Base-by-base conservation (phyloP, 2,888 invertebrate species). In the Orchesella flavescens region DNA sequence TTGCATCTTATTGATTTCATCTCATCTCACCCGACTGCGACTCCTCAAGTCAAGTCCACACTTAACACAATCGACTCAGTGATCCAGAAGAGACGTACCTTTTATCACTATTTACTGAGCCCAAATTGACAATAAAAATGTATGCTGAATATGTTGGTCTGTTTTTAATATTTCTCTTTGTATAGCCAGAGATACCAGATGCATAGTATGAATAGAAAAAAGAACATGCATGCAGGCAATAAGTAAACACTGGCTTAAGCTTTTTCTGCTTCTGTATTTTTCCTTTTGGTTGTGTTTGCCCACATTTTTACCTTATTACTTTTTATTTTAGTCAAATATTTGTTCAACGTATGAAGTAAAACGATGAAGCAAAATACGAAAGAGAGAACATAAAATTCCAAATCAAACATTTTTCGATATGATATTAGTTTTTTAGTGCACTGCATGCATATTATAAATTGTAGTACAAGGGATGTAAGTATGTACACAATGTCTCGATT, bases 401-500 rank as follows among this genome's bases (percentile, higher is more conserved):
- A 80, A 80, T 80, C 79, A 80, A 80, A 80, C 79, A 80, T 65
- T 34, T n/a, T 34, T 80, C 23, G 78, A 69, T 61, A 77, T 59
- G 55, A 57, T 71, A 78, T 66, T 34, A 34, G 34, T 34, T 34
- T 34, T 34, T 34, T 34, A 34, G 3, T 34, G 34, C 34, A 34
- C 34, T 19, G 15, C 66, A 34, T 24, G 17, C 12, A 15, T n/a
- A 46, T n/a, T 46, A 46, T 13, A n/a, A 44, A 44, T 46, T 34
- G 24, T 79, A 69, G 63, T 71, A 63, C 69, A 59, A 15, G 21
- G 43, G 68, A 24, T 73, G 49, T 63, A 17, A 9, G 53, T 19
- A 43, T 34, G 69, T 77, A 34, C 49, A 61, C 24, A 63, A 63
- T 24, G 44, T 69, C 23, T 55, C 34, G 34, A 46, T 63, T 66